phyloP scores from a whole-genome alignment of 2,888 invertebrate species.

The Scaptodrosophila latifasciaeformis region DNA sequence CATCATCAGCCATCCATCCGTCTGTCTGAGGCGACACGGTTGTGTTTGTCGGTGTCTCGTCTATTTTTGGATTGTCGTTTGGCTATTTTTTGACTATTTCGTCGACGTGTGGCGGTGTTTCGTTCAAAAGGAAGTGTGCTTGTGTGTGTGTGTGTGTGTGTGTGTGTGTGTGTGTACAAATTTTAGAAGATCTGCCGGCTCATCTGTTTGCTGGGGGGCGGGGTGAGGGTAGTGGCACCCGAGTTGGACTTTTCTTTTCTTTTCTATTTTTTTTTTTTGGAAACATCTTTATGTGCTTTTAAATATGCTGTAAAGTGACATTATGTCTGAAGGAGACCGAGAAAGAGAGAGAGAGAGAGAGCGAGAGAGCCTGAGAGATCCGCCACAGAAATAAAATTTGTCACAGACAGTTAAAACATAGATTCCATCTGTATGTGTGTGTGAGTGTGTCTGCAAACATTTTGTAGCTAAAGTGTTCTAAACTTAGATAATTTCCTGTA shows the following conservation, averaged over 20 bases:
- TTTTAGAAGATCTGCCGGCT: too few species aligned
- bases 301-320: conserved; percentile 68
- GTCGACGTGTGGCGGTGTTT: conserved; percentile 31
- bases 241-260: not conserved
- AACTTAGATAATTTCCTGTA: conserved; percentile 12
- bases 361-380: conserved; percentile 42
- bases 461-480: conserved; percentile 42
- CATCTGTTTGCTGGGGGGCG: not conserved
- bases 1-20: conserved; percentile 30
- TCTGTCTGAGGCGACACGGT: conserved; percentile 2
- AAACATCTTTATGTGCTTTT: conserved; percentile 69
- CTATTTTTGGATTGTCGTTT: conserved; percentile 57
- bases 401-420: conserved; percentile 66
- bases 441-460: conserved; percentile 7
- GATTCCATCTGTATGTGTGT: conserved; percentile 15
- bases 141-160: too few species aligned
- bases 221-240: not conserved
- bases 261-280: conserved; percentile 55
- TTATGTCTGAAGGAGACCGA: conserved; percentile 51
- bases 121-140: conserved; percentile 3
- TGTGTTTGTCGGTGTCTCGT: conserved; percentile 34
- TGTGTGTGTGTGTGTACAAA: not conserved
- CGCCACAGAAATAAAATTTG: conserved; percentile 66
- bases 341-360: too few species aligned
- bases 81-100: conserved; percentile 60